phyloP scores from a whole-genome alignment of 2,888 invertebrate genomes.

The Philereme vetulata region DNA sequence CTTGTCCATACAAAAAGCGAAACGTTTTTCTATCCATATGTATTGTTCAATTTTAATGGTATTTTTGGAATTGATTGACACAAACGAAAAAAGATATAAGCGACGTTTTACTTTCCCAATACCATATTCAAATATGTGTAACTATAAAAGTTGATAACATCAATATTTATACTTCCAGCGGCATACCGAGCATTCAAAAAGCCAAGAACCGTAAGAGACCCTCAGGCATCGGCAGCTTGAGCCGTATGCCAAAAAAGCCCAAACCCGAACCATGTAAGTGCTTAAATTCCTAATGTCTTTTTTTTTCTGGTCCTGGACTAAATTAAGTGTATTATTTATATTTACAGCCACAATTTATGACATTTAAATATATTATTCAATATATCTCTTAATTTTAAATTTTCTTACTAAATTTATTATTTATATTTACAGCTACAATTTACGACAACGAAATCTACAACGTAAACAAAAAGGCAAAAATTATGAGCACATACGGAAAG shows the following conservation, averaged over 20 bases:
- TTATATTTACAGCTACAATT: slow-evolving; percentile 51
- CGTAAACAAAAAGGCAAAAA: slow-evolving; percentile 68
- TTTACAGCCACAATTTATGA: slow-evolving; percentile 51
- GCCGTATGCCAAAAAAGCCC: slow-evolving; percentile 59
- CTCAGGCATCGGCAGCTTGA: slow-evolving; percentile 62
- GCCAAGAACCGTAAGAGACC: slow-evolving; percentile 56
- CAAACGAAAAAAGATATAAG: no score
- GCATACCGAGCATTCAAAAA: slow-evolving; percentile 68
- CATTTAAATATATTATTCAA: no score
- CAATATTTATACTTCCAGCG: slow-evolving; percentile 43
- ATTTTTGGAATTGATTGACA: no score
- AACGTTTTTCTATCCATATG: no score
- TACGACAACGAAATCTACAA: slow-evolving; percentile 57
- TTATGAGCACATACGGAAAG: slow-evolving; percentile 69
- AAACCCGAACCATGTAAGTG: slow-evolving; percentile 55
- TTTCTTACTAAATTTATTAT: neutral
- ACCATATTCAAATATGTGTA: no score
- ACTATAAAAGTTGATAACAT: no score
- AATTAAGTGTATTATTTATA: neutral
- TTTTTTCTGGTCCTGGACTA: no score
- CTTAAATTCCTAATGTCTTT: neutral
- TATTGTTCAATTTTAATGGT: no score
- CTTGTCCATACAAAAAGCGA: no score
- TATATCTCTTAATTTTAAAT: no score
- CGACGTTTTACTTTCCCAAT: no score